A percentile compares a stretch with the other conserved stretches of the same genome.
phyloP scores from a whole-genome alignment of 2,797 vertebrate species.

The Pachyuromys duprasi region DNA sequence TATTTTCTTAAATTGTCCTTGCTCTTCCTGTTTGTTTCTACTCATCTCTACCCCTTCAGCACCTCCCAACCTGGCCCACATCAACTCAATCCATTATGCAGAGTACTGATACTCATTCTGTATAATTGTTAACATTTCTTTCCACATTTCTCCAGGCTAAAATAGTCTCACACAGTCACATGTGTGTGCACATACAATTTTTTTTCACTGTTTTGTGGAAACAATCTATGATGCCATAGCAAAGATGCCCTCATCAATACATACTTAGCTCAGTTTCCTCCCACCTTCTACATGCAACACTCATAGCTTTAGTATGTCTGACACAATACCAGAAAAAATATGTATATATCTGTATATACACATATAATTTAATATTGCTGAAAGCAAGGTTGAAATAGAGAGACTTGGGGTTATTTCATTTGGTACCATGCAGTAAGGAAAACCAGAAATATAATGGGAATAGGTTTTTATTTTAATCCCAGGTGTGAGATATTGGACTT shows the following conservation, averaged over 20 bases:
- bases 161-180: neutral
- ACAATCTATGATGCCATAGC: neutral
- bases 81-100: neutral
- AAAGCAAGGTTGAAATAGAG: constrained; percentile 38
- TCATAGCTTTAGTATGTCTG: neutral
- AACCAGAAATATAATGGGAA: no score
- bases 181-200: neutral
- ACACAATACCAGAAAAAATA: neutral
- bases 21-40: no score
- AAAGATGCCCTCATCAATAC: neutral
- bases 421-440: neutral
- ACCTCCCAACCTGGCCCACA: neutral
- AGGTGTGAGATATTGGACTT: no score
- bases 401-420: neutral
- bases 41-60: neutral
- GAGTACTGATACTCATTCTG: neutral
- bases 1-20: neutral
- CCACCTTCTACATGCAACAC: neutral
- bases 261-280: neutral
- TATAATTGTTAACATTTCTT: no score
- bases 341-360: neutral
- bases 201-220: constrained; percentile 18
- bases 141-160: neutral
- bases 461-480: no score
- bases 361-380: neutral